These are phyloP conservation scores for Megamerina dolium DNA, from an alignment of 2,888 invertebrate species.

Conservation along the genomic window DNA sequence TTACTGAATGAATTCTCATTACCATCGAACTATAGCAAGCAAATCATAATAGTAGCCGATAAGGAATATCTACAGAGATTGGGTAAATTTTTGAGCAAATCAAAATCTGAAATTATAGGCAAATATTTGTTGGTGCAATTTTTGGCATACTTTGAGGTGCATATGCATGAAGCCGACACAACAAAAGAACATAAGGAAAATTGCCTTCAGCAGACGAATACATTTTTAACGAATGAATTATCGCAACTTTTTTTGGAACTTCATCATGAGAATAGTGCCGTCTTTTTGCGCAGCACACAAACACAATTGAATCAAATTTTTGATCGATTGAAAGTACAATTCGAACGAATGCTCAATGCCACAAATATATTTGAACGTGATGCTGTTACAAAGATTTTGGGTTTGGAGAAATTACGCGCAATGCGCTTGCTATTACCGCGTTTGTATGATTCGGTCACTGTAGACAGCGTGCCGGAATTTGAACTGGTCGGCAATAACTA, in stretches of 20 bases:
- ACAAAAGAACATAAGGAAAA: constrained; percentile 27
- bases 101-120: constrained; percentile 26
- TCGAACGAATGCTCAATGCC: constrained; percentile 30
- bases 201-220: constrained; percentile 31
- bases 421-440: constrained; percentile 33
- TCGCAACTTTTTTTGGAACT: constrained; percentile 27
- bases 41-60: constrained; percentile 34
- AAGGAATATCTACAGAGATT: constrained; percentile 26
- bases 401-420: constrained; percentile 31
- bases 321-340: constrained; percentile 30
- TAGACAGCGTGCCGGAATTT: not conserved
- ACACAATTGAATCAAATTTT: constrained; percentile 23
- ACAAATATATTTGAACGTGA: constrained; percentile 32
- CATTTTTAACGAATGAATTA: constrained; percentile 31
- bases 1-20: constrained; percentile 23
- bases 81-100: constrained; percentile 15
- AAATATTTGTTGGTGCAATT: constrained; percentile 37
- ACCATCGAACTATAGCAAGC: constrained; percentile 13
- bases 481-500: constrained; percentile 20
- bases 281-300: constrained; percentile 20
- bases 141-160: constrained; percentile 35
- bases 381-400: constrained; percentile 22
- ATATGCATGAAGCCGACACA: constrained; percentile 30
- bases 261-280: constrained; percentile 18
- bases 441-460: not conserved